Base-by-base conservation (phyloP, 2,113 vertebrate species). In the Zosterops hypoxanthus region DNA sequence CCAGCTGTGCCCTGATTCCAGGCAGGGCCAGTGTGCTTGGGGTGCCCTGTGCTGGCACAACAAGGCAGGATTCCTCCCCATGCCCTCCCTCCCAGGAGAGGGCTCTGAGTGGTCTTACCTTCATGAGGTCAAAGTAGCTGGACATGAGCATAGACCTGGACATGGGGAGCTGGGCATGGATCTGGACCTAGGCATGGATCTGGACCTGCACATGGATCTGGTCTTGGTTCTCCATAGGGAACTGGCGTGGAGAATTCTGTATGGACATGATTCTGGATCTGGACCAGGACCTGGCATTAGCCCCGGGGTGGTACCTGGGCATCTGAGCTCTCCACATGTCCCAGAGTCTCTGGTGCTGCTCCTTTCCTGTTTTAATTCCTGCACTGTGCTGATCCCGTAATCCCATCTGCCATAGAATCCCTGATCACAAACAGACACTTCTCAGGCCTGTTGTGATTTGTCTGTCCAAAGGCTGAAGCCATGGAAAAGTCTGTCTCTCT, bases 1-100 rank as follows among this genome's bases (percentile, higher is more conserved):
- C 41, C 0, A 1, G 24, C 33, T 0, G 0, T 75, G 53, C 47
- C 28, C 57, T 17, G 49, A 39, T 9, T 56, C 64, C 26, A 46
- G 53, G 15, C 8, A 8, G 3, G 12, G 6, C 82, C n/a, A 69
- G 20, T 9, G 33, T 31, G 47, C 44, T n/a, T 4, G 1, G 75
- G 26, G 33, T 47, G 55, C 59, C 55, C 50, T 39, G 46, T 29
- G 75, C 75, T 86, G 87, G 21, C 70, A 46, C 31, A 72, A 39
- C 57, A 19, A 49, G 89, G 76, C 56, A 52, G 0, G 56, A 23
- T 85, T 71, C 41, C 14, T 66, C 36, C 34, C 31, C 36, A 21
- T 36, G 47, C 31, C 42, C 39, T 55, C 26, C 29, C 26, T 73
- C 6, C 25, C 8, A 6, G 17, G 22, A 41, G 4, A 77, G 63